These are phyloP conservation scores for Nezara viridula DNA, from an alignment of 2,888 invertebrate genomes.

Conservation along the genomic window DNA sequence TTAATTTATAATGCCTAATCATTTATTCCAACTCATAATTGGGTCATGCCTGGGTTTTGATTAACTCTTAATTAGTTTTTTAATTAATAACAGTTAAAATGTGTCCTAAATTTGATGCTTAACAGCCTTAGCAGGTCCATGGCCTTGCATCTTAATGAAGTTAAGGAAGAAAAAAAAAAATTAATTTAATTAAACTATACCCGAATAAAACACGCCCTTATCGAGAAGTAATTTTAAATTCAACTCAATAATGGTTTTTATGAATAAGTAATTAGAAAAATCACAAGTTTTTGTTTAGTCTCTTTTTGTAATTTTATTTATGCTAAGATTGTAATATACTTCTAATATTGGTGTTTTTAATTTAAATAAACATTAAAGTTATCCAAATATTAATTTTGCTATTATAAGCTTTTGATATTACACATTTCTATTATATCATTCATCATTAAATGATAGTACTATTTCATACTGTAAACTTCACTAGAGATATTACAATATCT, in stretches of 20 bases:
- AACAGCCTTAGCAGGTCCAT: background rate
- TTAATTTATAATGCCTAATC: background rate
- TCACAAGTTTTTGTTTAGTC: too few relatives aligned
- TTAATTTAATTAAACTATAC: background rate
- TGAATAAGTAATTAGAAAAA: background rate
- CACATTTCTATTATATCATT: too few relatives aligned
- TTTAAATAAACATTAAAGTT: too few relatives aligned
- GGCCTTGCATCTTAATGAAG: background rate
- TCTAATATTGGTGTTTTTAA: too few relatives aligned
- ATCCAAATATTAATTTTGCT: too few relatives aligned
- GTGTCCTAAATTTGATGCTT: background rate
- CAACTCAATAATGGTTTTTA: background rate
- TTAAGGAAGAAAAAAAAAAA: background rate
- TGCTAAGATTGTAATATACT: too few relatives aligned
- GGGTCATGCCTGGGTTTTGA: background rate
- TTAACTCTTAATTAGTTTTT: constrained; percentile 11
- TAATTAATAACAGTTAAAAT: background rate
- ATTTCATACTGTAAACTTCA: too few relatives aligned
- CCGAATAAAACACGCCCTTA: background rate
- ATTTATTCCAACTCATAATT: background rate
- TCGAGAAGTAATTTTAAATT: too few relatives aligned
- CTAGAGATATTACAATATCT: too few relatives aligned
- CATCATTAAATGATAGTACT: too few relatives aligned
- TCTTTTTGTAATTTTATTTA: too few relatives aligned
- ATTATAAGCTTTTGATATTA: too few relatives aligned